Evolutionary conservation across 2,888 invertebrate species (phyloP).

Genomic region (Hermaeophaga mercurialis): DNA sequence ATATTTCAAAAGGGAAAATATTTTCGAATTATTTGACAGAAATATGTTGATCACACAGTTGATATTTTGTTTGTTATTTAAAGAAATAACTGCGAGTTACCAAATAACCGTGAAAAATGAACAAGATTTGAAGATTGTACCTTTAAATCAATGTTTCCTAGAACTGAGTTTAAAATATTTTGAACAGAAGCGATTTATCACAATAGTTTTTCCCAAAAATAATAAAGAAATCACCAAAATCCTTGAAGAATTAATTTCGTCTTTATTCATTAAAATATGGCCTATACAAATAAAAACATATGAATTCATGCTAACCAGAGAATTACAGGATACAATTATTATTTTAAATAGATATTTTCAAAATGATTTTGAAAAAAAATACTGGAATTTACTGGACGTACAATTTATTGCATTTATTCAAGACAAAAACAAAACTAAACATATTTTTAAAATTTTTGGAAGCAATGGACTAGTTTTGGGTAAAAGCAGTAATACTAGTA

Average conservation of each 20-base stretch:
- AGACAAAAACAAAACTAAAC: conserved; percentile 1
- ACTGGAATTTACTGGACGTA: not conserved
- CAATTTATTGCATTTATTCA: not conserved
- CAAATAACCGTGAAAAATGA: not conserved
- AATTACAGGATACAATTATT: too few relatives aligned
- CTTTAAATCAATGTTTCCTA: not conserved
- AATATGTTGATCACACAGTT: too few relatives aligned
- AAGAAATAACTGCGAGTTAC: too few relatives aligned
- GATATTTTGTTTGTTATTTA: too few relatives aligned
- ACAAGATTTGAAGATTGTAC: not conserved
- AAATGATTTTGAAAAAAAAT: not conserved
- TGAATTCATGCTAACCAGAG: too few relatives aligned
- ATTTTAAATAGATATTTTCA: not conserved
- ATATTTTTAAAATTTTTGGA: not conserved
- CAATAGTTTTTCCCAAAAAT: not conserved
- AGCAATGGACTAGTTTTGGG: not conserved
- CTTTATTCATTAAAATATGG: too few relatives aligned
- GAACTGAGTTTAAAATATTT: not conserved
- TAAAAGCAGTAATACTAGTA: not conserved
- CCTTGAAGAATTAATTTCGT: not conserved
- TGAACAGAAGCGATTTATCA: not conserved
- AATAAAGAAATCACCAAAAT: not conserved
- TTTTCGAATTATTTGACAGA: too few relatives aligned
- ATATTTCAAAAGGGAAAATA: too few relatives aligned
- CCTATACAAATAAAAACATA: too few relatives aligned